Evolutionary conservation across 2,797 vertebrate genomes (phyloP).

Genomic region (Silurus aristotelis): DNA sequence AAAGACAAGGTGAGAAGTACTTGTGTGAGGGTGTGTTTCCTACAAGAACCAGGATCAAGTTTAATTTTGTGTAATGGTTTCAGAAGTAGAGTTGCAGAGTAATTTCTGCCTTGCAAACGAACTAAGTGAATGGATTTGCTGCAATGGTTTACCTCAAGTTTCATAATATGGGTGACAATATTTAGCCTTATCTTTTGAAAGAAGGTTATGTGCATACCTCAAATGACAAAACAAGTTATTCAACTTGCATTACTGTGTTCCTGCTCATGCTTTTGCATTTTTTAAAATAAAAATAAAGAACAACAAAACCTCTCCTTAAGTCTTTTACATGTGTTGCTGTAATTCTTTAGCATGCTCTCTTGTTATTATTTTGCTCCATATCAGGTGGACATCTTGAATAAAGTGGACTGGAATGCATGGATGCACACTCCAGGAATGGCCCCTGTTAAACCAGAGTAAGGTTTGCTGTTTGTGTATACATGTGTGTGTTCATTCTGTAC

Average conservation of each 20-base stretch:
- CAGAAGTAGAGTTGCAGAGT: background rate
- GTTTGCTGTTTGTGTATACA: background rate
- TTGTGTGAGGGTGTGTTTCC: background rate
- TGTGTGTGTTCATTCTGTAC: background rate
- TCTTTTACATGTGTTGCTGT: background rate
- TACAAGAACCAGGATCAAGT: background rate
- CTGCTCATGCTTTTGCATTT: background rate
- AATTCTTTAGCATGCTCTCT: background rate
- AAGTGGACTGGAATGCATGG: slow-evolving; percentile 94
- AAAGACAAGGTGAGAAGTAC: slow-evolving; percentile 83
- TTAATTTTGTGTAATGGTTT: background rate
- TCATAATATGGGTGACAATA: background rate
- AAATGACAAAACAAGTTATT: background rate
- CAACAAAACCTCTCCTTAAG: no score
- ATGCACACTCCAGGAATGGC: slow-evolving; percentile 92
- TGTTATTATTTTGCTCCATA: slow-evolving; percentile 17
- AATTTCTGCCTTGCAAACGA: background rate
- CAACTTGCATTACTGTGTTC: background rate
- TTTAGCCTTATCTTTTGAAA: background rate
- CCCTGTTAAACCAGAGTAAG: slow-evolving; percentile 85
- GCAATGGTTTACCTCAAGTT: background rate
- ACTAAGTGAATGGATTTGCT: background rate
- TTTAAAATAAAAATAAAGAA: background rate
- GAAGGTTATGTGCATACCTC: background rate
- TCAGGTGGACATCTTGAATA: slow-evolving; percentile 87